These are phyloP conservation scores for Ianthella basta DNA, from an alignment of 37 sponge, comb jelly and placozoan species.

Conservation along the genomic window DNA sequence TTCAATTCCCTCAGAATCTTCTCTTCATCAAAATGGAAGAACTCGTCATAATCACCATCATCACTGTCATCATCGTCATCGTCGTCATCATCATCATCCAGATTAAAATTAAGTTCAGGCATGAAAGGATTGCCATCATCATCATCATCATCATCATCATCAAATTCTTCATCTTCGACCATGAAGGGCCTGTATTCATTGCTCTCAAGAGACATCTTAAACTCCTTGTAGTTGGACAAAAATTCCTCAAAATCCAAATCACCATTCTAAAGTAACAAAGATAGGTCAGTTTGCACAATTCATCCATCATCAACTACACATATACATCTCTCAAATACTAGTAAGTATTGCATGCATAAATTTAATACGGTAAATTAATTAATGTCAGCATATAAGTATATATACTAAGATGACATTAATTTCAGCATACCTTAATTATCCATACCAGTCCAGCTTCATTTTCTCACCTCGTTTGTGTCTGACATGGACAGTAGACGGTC, in stretches of 20 bases:
- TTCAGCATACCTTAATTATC: too few relatives aligned
- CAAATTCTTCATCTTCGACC: not conserved
- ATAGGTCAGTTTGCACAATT: too few relatives aligned
- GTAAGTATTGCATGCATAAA: too few relatives aligned
- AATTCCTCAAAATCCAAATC: not conserved
- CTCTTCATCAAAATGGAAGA: too few relatives aligned
- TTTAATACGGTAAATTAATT: too few relatives aligned
- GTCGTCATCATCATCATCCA: not conserved
- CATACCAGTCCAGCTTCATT: too few relatives aligned
- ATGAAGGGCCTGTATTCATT: not conserved
- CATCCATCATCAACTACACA: too few relatives aligned
- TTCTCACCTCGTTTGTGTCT: too few relatives aligned
- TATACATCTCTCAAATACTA: not conserved
- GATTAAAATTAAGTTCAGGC: not conserved
- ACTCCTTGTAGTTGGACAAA: not conserved
- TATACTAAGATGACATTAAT: too few relatives aligned
- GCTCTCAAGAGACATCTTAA: not conserved
- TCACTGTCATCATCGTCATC: not conserved
- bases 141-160: not conserved
- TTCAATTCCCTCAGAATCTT: too few relatives aligned
- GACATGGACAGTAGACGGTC: too few relatives aligned
- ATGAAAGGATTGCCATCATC: not conserved
- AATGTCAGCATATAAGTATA: too few relatives aligned
- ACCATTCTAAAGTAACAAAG: not conserved
- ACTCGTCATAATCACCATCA: not conserved